Base-by-base conservation (phyloP, 2,888 invertebrate genomes). In the Odontocolon sp. region DNA sequence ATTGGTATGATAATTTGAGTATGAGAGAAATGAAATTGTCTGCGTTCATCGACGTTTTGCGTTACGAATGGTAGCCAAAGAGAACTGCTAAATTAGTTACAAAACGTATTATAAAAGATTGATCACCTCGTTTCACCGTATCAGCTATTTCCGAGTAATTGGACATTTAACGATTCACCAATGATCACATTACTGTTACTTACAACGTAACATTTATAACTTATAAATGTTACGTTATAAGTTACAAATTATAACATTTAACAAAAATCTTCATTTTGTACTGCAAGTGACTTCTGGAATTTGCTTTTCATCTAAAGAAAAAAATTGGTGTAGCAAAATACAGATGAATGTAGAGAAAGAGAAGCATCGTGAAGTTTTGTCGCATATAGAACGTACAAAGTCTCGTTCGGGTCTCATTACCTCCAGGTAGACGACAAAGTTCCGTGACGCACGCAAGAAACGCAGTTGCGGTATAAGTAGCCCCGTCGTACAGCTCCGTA, bases 1-100 rank as follows among this genome's bases (percentile, higher is more conserved):
- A 54, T 28, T 16, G 28, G 28, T 70, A 70, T 45, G 45, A 42
- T 63, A 70, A 70, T 70, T 42, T 6, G 18, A 36, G 16, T n/a
- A n/a, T n/a, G n/a, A n/a, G n/a, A n/a, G n/a, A n/a, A n/a, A n/a
- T n/a, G n/a, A n/a, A 28, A 63, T 45, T 23, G 14, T 2, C 14
- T 8, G 14, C 38, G 3, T 31, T 26, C 11, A 4, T 21, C 4
- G 16, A 40, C 14, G n/a, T 42, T 23, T 40, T 42, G 33, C 52
- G 52, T 23, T 42, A 28, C 56, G 33, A 52, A 61, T 61, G 69
- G 47, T 1, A 3, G 47, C 4, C 8, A 21, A n/a, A 16, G 28
- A 28, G 50, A 59, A 50, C 26, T 54, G 18, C 11, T 16, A 40
- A 66, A 31, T 64, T 6, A 38, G 4, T 33, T 9, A 18, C 38